Evolutionary conservation across 2,113 vertebrate genomes (phyloP).

Genomic region (Climacteris rufus): DNA sequence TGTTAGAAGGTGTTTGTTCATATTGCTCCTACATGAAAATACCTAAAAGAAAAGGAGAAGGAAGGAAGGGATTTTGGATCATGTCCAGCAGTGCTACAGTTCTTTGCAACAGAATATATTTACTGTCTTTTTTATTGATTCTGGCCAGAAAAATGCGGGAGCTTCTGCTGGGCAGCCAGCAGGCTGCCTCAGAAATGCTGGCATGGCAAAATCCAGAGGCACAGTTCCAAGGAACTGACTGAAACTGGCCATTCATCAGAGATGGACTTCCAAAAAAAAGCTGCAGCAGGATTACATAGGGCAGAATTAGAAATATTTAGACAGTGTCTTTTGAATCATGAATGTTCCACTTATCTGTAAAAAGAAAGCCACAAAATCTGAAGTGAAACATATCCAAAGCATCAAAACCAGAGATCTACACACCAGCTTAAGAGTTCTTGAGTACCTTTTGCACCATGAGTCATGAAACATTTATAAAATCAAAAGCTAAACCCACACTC

Average conservation of each 20-base stretch:
- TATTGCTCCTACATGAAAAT: conserved; percentile 97
- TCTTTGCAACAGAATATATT: neutral
- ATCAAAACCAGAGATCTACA: neutral
- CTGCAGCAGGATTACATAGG: neutral
- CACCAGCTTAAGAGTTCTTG: neutral
- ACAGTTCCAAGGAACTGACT: neutral
- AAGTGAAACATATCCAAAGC: neutral
- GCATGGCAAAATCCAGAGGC: neutral
- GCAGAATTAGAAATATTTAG: neutral
- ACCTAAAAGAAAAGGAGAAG: conserved; percentile 72
- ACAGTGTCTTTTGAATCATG: neutral
- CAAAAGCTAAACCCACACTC: neutral
- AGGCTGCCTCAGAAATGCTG: neutral
- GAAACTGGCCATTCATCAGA: neutral
- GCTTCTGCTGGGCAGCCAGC: neutral
- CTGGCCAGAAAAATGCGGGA: neutral
- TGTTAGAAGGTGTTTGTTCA: conserved; percentile 98
- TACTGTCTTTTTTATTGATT: neutral
- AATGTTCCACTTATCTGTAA: neutral
- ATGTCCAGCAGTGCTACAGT: neutral
- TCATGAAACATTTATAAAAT: neutral
- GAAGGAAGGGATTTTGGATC: neutral
- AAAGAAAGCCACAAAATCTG: neutral
- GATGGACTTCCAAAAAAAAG: neutral
- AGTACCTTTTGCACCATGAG: neutral